A percentile compares a stretch with the other conserved stretches of the same genome.
phyloP scores from a whole-genome alignment of 2,888 invertebrate species.

The Sylvicola fuscatus region DNA sequence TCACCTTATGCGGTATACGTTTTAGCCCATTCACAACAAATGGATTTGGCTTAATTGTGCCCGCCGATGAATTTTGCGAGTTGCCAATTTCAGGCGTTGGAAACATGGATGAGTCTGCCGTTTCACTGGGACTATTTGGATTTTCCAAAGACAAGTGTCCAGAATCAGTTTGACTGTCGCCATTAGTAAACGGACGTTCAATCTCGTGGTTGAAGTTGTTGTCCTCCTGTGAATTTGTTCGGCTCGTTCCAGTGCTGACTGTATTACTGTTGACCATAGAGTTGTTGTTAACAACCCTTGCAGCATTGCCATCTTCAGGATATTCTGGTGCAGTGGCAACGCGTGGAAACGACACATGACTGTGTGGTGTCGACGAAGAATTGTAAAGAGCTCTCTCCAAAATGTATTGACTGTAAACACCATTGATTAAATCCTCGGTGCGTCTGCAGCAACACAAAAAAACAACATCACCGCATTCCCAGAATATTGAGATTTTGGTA shows the following conservation, averaged over 20 bases:
- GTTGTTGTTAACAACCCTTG: not conserved
- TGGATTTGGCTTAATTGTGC: constrained; percentile 9
- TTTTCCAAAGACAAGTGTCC: constrained; percentile 2
- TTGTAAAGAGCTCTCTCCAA: constrained; percentile 10
- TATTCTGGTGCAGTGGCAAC: too few relatives aligned
- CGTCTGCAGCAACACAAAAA: constrained; percentile 20
- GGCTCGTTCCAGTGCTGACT: not conserved
- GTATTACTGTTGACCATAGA: constrained; percentile 1
- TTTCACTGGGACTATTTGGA: constrained; percentile 2
- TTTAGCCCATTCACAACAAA: constrained; percentile 10
- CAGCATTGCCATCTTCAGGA: constrained; percentile 4
- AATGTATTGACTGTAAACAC: constrained; percentile 31
- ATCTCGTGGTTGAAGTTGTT: too few relatives aligned
- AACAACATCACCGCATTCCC: not conserved
- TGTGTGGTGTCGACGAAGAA: constrained; percentile 10
- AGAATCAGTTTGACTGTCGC: not conserved
- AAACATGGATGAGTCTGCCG: too few relatives aligned
- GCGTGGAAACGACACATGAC: constrained; percentile 12
- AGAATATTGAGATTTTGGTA: not conserved
- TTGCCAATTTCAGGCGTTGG: too few relatives aligned
- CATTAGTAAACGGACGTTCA: not conserved
- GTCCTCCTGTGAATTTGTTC: not conserved
- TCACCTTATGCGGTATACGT: constrained; percentile 12
- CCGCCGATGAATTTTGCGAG: not conserved
- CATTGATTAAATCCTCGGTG: constrained; percentile 38